Base-by-base conservation (phyloP, 2,888 invertebrate species). In the Agriopis leucophaearia region DNA sequence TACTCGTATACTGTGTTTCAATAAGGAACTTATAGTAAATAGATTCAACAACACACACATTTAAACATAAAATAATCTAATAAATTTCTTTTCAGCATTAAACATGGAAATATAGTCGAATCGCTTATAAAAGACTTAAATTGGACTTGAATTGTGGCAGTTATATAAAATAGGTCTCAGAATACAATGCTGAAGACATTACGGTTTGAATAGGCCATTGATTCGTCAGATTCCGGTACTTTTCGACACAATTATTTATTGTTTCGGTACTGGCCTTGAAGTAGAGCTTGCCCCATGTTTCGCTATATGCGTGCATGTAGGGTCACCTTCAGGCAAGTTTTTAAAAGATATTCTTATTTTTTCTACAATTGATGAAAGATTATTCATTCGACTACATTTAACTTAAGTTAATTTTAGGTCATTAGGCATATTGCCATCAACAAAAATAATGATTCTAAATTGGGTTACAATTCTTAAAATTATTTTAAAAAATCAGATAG, bases 171-270 rank as follows among this genome's bases (percentile, higher is more conserved):
- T 65, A 54, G 61, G 51, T 63, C 66, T 63, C 40, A 56, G 64
- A 77, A 75, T 70, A 70, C 72, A 75, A 79, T 75, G 66, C 58
- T 64, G 57, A 47, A 62, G 71, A 76, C 74, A 75, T 80, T 75
- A 75, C 68, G 75, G 66, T 59, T 67, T 66, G 70, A 79, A 79
- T 72, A 75, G 74, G 66, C 69, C 69, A 75, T 77, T 76, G 74
- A 79, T 80, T 78, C 78, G 71, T 71, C 71, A 74, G 77, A 78
- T 80, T 79, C 79, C 76, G 74, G 71, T 71, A 75, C 74, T 79
- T 78, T 77, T 72, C 72, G 74, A 74, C 74, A 76, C 80, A 81
- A 81, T 79, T 79, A 79, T 83, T 80, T 77, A 83, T 87, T 84
- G 84, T 78, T 83, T 81, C 66, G 73, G 68, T 64, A 51, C 64